Evolutionary conservation across 2,888 invertebrate genomes (phyloP), one percentile per base, ranked within the genome.

Genomic region (Drosophila tanythrix): DNA sequence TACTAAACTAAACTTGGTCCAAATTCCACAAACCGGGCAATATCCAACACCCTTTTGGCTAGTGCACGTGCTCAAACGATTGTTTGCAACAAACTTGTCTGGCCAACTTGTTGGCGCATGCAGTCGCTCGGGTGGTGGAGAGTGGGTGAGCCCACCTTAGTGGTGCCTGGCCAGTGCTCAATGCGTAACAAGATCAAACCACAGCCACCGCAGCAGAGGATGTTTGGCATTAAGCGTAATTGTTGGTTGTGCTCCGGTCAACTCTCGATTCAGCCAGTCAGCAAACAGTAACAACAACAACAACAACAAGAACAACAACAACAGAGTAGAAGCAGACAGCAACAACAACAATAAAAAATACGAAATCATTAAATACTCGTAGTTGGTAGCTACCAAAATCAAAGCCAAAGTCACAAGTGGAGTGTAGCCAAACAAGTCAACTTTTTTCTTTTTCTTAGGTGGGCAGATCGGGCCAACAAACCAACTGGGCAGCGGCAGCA

Each of bases 161-260:
- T 64, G 55, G 50, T 64, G 38, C 40, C 25, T 29, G 40, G 64
- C 59, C 56, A 53, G 58, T 52, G 60, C 67, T 70, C 70, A 86
- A 86, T 89, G 87, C 90, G 87, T 90, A 90, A 89, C 87, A 88
- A 87, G 90, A 90, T 90, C 89, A 90, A 88, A 83, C 89, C 89
- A 38, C 87, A 86, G 82, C 71, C 85, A 89, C 88, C 85, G 85
- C 88, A 77, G 66, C 75, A 79, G 88, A 89, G 90, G 90, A 89
- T 89, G 90, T 89, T 90, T 87, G 91, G 89, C 90, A 89, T 90
- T 90, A 89, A 90, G 81, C 83, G 90, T 89, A 89, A 89, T 89
- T 89, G 90, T 77, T 82, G 82, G 78, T 80, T 78, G 76, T 51
- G 51, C 74, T 75, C 70, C 75, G 76, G 66, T 78, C 81, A 57